These are phyloP conservation scores for Eriocheir sinensis DNA, from an alignment of 1,140 invertebrate species.

Conservation along the genomic window DNA sequence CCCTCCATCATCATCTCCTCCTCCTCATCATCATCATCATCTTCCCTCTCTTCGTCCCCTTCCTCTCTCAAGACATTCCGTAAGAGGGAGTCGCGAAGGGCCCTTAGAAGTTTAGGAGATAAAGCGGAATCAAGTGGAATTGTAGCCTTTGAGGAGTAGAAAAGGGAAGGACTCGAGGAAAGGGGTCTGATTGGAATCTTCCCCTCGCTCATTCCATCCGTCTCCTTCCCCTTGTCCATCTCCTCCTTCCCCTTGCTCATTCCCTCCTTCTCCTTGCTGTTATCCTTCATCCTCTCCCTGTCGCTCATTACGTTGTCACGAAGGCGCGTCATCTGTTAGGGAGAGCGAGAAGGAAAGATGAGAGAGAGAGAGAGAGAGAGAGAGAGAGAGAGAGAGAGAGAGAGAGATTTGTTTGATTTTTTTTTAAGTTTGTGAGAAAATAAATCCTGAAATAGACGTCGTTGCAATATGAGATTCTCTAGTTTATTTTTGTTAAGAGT, in stretches of 20 bases:
- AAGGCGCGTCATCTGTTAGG: too few relatives aligned
- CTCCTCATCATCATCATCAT: too few relatives aligned
- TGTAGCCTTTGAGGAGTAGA: not conserved
- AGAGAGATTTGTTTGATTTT: too few relatives aligned
- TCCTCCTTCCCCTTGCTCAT: not conserved
- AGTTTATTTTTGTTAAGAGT: too few relatives aligned
- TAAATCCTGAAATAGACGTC: too few relatives aligned
- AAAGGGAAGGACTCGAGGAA: not conserved
- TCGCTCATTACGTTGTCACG: too few relatives aligned
- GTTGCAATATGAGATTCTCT: too few relatives aligned
- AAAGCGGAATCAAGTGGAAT: not conserved
- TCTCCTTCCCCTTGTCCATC: not conserved
- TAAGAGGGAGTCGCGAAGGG: not conserved
- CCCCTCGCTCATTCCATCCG: not conserved
- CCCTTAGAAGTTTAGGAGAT: not conserved
- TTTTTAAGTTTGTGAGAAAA: not conserved
- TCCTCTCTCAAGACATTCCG: not conserved
- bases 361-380: too few relatives aligned
- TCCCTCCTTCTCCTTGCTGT: not conserved
- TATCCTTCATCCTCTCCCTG: not conserved
- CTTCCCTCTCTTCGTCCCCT: not conserved
- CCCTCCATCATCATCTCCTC: not conserved
- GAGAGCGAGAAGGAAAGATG: not conserved
- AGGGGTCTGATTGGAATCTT: not conserved
- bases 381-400: not conserved